phyloP scores from a whole-genome alignment of 2,888 invertebrate genomes.

The Callyntrura guangdongensis region DNA sequence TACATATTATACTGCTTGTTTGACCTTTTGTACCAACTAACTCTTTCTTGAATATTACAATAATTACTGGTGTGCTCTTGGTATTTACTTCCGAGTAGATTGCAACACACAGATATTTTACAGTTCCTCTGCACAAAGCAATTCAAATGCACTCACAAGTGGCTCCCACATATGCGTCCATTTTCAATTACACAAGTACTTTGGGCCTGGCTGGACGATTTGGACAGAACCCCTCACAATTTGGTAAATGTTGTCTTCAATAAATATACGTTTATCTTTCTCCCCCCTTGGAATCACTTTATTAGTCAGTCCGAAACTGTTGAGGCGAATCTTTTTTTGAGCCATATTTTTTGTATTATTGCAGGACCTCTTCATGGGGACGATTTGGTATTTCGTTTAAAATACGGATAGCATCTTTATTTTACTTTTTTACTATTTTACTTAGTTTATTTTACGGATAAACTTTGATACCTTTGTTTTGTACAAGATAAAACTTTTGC shows the following conservation, averaged over 20 bases:
- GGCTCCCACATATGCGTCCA: slow-evolving; percentile 80
- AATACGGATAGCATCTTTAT: background rate
- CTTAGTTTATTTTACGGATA: no score
- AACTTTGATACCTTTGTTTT: background rate
- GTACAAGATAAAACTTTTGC: background rate
- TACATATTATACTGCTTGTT: background rate
- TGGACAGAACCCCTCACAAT: slow-evolving; percentile 59
- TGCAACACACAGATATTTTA: slow-evolving; percentile 82
- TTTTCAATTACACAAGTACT: slow-evolving; percentile 71
- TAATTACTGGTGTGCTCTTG: background rate
- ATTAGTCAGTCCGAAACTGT: no score
- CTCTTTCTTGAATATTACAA: no score
- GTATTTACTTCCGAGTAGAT: slow-evolving; percentile 67
- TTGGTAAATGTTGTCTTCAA: slow-evolving; percentile 45
- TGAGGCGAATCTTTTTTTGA: background rate
- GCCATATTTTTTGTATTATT: background rate
- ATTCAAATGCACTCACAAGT: slow-evolving; percentile 80
- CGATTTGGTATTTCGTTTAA: slow-evolving; percentile 54
- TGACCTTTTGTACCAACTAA: background rate
- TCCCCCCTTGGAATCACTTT: no score
- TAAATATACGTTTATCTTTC: no score
- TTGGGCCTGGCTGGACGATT: slow-evolving; percentile 52
- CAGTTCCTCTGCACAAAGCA: slow-evolving; percentile 75
- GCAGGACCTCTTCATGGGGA: slow-evolving; percentile 51
- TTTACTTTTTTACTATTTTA: background rate